Conservation (phyloP, 2,113 vertebrate genomes). For the Fulmarus glacialis region DNA sequence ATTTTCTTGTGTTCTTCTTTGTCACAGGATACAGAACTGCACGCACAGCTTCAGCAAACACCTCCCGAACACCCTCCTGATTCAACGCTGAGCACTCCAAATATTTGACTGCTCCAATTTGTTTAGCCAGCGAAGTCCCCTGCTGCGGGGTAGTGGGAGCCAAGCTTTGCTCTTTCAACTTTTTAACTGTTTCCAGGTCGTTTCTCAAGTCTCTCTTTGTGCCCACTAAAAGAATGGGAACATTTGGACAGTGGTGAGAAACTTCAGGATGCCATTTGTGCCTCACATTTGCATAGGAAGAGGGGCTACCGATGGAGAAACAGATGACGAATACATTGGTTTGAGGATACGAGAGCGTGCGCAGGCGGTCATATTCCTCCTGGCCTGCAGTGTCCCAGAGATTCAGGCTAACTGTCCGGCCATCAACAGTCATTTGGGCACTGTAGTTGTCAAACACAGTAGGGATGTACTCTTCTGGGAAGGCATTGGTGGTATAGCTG, state of each 20-base stretch:
- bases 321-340: conserved; percentile 94
- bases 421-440: conserved; percentile 93
- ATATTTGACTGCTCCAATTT: conserved; percentile 92
- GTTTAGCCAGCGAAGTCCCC: conserved; percentile 87
- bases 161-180: conserved; percentile 91
- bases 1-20: conserved; percentile 91
- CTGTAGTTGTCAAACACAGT: conserved; percentile 97
- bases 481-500: conserved; percentile 93
- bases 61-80: conserved; percentile 89
- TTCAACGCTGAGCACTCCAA: conserved; percentile 91
- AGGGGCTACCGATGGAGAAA: conserved; percentile 92
- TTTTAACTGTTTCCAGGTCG: conserved; percentile 89
- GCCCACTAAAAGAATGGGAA: conserved; percentile 91
- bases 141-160: conserved; percentile 89
- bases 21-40: conserved; percentile 89
- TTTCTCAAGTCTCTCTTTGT: conserved; percentile 90
- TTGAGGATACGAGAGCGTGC: conserved; percentile 91
- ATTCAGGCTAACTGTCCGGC: conserved; percentile 90
- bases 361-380: conserved; percentile 91
- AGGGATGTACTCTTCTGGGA: conserved; percentile 93
- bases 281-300: conserved; percentile 90
- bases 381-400: conserved; percentile 96
- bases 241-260: conserved; percentile 91
- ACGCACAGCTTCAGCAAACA: conserved; percentile 90
- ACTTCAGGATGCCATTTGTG: conserved; percentile 96